These are phyloP conservation scores for Notolabrus celidotus DNA, from an alignment of 2,797 vertebrate genomes.

Conservation along the genomic window DNA sequence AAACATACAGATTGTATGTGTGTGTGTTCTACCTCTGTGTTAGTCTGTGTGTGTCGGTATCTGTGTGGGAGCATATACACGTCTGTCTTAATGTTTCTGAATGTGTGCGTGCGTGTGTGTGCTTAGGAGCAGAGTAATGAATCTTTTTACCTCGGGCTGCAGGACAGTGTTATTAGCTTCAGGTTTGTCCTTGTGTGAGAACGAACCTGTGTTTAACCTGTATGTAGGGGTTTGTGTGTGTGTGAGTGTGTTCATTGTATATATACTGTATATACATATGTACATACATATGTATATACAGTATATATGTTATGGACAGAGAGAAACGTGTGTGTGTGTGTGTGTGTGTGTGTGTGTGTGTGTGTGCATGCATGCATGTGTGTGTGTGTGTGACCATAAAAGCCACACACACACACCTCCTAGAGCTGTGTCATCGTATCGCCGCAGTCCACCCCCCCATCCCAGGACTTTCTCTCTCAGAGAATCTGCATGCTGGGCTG, in stretches of 20 bases:
- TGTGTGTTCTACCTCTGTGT: not conserved
- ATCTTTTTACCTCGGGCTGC: not conserved
- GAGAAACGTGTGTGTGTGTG: too few relatives aligned
- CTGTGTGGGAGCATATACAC: not conserved
- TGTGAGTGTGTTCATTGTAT: not conserved
- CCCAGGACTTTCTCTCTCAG: not conserved
- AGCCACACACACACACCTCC: too few relatives aligned
- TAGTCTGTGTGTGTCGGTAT: not conserved
- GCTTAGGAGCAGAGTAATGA: not conserved
- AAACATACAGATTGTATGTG: not conserved
- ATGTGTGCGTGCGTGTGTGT: not conserved
- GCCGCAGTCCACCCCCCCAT: not conserved
- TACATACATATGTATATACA: too few relatives aligned
- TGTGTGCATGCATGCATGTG: not conserved
- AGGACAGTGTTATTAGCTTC: not conserved
- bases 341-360: not conserved
- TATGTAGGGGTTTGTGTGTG: not conserved
- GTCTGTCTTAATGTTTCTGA: too few relatives aligned
- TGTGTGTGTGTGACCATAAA: not conserved
- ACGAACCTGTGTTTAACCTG: not conserved
- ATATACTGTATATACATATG: not conserved
- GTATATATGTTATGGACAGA: too few relatives aligned
- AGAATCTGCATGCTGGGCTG: not conserved
- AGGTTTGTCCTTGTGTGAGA: not conserved
- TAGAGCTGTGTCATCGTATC: slow-evolving; percentile 8